A percentile compares a stretch with the other conserved stretches of the same genome.
phyloP scores from a whole-genome alignment of 2,113 vertebrate genomes.

The Agapornis roseicollis region DNA sequence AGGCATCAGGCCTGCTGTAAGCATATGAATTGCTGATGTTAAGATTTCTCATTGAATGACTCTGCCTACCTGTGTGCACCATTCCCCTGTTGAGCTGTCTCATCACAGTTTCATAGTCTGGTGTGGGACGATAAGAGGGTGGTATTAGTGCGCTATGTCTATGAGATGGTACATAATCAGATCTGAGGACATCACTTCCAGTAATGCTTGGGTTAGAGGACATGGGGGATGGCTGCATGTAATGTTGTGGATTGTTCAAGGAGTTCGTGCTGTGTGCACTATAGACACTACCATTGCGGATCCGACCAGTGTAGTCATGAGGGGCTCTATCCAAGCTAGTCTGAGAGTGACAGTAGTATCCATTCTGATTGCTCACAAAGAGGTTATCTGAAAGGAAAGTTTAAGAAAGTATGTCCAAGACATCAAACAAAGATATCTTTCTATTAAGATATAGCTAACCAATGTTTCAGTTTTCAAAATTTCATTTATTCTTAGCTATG shows the following conservation, averaged over 20 bases:
- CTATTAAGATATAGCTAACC: neutral
- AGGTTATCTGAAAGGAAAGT: conserved; percentile 86
- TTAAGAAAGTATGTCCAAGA: neutral
- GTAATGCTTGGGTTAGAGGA: conserved; percentile 97
- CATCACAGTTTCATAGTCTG: conserved; percentile 97
- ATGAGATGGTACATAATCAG: conserved; percentile 89
- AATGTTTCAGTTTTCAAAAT: neutral
- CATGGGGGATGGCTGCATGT: conserved; percentile 92
- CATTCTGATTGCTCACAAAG: conserved; percentile 93
- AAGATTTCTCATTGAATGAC: conserved; percentile 94
- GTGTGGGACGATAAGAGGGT: conserved; percentile 94
- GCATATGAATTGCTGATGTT: conserved; percentile 91
- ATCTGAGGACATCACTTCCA: conserved; percentile 88
- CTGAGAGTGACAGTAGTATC: conserved; percentile 95
- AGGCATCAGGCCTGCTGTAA: conserved; percentile 91
- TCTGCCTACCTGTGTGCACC: conserved; percentile 84
- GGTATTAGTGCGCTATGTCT: conserved; percentile 93
- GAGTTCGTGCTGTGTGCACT: conserved; percentile 97
- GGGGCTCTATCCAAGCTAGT: conserved; percentile 92
- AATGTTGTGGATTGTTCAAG: conserved; percentile 91
- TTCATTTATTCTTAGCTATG: neutral
- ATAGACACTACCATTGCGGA: conserved; percentile 95
- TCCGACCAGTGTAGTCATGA: conserved; percentile 85
- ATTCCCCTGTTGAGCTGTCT: conserved; percentile 85
- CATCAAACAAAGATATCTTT: neutral